These are phyloP conservation scores for Eueides isabella DNA, from an alignment of 1,140 invertebrate species.

Conservation along the genomic window DNA sequence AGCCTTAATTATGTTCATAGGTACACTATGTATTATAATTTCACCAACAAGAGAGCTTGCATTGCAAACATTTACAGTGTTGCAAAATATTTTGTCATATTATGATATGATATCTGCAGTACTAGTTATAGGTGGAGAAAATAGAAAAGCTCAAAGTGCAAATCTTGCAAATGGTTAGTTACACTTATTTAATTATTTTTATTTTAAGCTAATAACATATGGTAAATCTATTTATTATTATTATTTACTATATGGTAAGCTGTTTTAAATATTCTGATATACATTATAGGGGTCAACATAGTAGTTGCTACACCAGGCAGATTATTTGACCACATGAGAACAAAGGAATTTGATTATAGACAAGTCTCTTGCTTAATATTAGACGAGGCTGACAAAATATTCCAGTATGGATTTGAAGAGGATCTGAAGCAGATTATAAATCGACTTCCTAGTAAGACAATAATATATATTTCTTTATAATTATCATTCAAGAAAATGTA, in stretches of 20 bases:
- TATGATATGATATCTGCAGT: conserved; percentile 92
- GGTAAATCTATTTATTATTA: neutral
- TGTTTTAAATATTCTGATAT: neutral
- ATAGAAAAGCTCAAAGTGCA: conserved; percentile 84
- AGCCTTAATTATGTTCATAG: conserved; percentile 61
- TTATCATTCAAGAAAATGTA: too few relatives aligned
- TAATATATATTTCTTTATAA: neutral
- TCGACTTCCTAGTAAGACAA: conserved; percentile 87
- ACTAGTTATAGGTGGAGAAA: conserved; percentile 94
- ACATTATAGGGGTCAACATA: conserved; percentile 86
- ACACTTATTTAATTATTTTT: neutral
- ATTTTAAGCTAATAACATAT: neutral
- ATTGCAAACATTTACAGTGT: conserved; percentile 94
- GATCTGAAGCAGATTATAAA: conserved; percentile 92
- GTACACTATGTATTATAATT: conserved; percentile 92
- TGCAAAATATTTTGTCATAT: conserved; percentile 91
- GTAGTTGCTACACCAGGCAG: conserved; percentile 92
- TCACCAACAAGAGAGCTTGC: conserved; percentile 96
- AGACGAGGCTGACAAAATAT: conserved; percentile 93
- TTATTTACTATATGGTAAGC: neutral
- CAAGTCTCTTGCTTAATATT: conserved; percentile 91
- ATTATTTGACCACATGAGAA: conserved; percentile 92
- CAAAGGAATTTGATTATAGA: conserved; percentile 89
- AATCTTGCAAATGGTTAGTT: conserved; percentile 55
- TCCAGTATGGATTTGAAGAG: conserved; percentile 94